phyloP scores from a whole-genome alignment of 53 echinoderm and acorn worm genomes.

The Paracentrotus lividus region DNA sequence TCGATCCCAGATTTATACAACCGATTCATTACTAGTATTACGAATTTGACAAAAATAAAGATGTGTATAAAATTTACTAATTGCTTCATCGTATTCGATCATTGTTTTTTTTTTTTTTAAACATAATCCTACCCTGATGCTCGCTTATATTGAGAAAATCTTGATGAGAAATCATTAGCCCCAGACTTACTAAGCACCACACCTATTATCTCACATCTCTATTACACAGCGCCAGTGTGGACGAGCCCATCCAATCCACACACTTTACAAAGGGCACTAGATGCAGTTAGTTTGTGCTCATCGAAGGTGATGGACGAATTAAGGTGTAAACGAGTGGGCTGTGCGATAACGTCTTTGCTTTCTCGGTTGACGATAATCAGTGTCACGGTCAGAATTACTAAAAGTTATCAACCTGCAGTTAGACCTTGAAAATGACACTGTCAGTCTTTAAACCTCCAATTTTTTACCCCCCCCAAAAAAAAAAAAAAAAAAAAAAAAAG shows the following conservation, averaged over 20 bases:
- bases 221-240: not conserved
- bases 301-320: conserved; percentile 55
- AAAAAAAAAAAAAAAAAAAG: too few relatives aligned
- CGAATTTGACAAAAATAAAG: too few relatives aligned
- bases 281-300: conserved; percentile 22
- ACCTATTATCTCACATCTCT: not conserved
- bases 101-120: too few relatives aligned
- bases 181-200: not conserved
- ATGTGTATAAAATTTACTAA: too few relatives aligned
- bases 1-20: too few relatives aligned
- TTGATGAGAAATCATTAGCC: too few relatives aligned
- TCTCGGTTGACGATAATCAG: not conserved
- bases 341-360: conserved; percentile 36
- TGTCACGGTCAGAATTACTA: conserved; percentile 24
- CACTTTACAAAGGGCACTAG: conserved; percentile 41
- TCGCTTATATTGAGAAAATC: too few relatives aligned
- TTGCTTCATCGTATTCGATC: too few relatives aligned
- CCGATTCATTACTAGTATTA: too few relatives aligned
- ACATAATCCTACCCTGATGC: too few relatives aligned
- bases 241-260: conserved; percentile 9
- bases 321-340: not conserved
- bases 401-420: not conserved
- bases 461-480: too few relatives aligned
- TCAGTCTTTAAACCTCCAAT: not conserved
- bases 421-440: not conserved